Evolutionary conservation across 2,888 invertebrate genomes (phyloP).

Genomic region (Phasia obesa): DNA sequence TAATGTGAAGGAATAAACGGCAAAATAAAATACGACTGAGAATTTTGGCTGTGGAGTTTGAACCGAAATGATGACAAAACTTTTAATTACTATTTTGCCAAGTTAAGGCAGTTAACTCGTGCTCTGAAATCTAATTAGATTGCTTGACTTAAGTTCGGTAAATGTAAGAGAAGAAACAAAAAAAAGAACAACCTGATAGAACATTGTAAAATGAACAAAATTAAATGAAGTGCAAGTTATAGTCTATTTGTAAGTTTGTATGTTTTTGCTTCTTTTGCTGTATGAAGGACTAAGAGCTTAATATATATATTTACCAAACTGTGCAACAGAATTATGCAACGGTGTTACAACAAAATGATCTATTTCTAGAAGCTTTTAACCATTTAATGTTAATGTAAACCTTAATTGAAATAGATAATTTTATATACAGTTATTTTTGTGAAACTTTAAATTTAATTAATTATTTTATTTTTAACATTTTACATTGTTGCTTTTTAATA

Average conservation of each 20-base stretch:
- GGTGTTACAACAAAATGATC: constrained; percentile 14
- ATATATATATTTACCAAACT: constrained; percentile 27
- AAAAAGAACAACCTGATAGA: background rate
- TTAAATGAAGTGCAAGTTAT: constrained; percentile 21
- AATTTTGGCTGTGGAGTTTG: constrained; percentile 28
- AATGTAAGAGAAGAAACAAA: constrained; percentile 14
- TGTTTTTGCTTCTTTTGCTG: constrained; percentile 19
- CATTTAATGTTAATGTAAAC: too few species aligned
- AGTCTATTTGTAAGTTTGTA: too few species aligned
- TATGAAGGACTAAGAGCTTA: constrained; percentile 8
- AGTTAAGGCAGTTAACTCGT: constrained; percentile 79
- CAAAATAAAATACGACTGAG: constrained; percentile 27
- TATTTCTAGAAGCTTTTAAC: constrained; percentile 8
- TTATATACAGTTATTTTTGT: too few species aligned
- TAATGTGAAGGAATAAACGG: constrained; percentile 12
- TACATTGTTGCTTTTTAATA: too few species aligned
- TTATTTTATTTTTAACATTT: too few species aligned
- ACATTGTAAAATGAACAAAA: constrained; percentile 12
- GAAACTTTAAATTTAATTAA: too few species aligned
- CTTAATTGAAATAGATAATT: too few species aligned
- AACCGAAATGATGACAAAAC: constrained; percentile 76
- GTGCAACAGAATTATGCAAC: constrained; percentile 18
- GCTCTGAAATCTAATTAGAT: constrained; percentile 80
- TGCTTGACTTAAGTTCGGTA: constrained; percentile 69
- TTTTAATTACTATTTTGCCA: constrained; percentile 78